These are phyloP conservation scores for Bradypodion ventrale DNA, from an alignment of 2,797 vertebrate genomes.

Conservation along the genomic window DNA sequence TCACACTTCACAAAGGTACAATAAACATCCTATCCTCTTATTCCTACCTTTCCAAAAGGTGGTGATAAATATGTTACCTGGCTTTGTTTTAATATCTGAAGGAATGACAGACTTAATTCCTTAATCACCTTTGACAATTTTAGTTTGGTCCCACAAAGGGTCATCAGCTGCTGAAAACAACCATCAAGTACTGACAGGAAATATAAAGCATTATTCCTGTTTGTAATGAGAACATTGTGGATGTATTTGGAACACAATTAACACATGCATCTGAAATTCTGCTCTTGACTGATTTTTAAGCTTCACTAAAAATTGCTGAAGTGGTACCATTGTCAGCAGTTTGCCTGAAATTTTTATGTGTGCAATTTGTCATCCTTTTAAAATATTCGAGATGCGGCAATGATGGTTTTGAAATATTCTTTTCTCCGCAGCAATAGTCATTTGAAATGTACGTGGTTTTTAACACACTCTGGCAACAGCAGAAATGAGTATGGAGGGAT, in stretches of 20 bases:
- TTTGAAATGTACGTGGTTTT: constrained; percentile 48
- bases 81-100: constrained; percentile 38
- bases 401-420: constrained; percentile 40
- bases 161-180: constrained; percentile 21
- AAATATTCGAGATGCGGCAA: constrained; percentile 44
- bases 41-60: constrained; percentile 15
- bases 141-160: constrained; percentile 25
- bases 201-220: constrained; percentile 30
- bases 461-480: constrained; percentile 33
- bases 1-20: constrained; percentile 22
- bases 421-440: constrained; percentile 40
- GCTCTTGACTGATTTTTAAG: constrained; percentile 40
- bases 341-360: constrained; percentile 44
- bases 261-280: constrained; percentile 32
- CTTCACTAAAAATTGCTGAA: constrained; percentile 30
- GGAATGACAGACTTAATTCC: constrained; percentile 2
- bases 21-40: background rate
- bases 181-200: background rate
- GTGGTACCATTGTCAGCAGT: constrained; percentile 47
- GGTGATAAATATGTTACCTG: constrained; percentile 4
- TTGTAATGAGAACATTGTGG: constrained; percentile 26
- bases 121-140: constrained; percentile 34
- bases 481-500: constrained; percentile 29
- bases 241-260: constrained; percentile 30
- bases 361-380: constrained; percentile 43